phyloP scores from a whole-genome alignment of 2,888 invertebrate species.

The Philopedon plagiatum region DNA sequence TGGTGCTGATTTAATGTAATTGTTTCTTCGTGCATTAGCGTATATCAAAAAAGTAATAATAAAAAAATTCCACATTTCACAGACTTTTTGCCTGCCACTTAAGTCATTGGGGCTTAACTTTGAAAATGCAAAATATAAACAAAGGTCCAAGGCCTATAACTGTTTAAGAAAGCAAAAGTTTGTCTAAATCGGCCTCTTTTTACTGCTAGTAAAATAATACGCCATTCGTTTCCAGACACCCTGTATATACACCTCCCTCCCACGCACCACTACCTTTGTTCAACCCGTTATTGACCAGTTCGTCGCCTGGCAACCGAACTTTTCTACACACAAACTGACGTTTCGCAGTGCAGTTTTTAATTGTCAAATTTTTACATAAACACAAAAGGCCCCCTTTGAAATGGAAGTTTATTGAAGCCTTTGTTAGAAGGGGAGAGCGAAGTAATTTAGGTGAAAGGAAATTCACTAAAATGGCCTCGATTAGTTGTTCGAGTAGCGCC shows the following conservation, averaged over 20 bases:
- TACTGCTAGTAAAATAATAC: no score
- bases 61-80: no score
- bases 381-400: slow-evolving; percentile 8
- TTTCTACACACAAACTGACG: slow-evolving; percentile 27
- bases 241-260: not conserved
- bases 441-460: slow-evolving; percentile 11
- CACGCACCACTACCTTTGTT: not conserved
- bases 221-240: no score
- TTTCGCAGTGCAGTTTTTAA: slow-evolving; percentile 36
- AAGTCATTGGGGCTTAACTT: no score
- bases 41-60: no score
- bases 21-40: no score
- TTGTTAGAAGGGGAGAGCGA: not conserved
- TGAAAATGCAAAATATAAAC: no score
- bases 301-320: slow-evolving; percentile 18
- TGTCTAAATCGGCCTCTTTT: no score
- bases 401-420: not conserved
- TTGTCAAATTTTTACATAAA: slow-evolving; percentile 30
- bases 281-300: slow-evolving; percentile 20
- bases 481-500: slow-evolving; percentile 28
- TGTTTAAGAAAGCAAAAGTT: no score
- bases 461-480: slow-evolving; percentile 27
- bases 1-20: no score
- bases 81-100: no score
- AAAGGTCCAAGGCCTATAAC: no score